Evolutionary conservation across 2,888 invertebrate species (phyloP), one percentile per base, ranked within the genome.

Genomic region (Drosophila recens): DNA sequence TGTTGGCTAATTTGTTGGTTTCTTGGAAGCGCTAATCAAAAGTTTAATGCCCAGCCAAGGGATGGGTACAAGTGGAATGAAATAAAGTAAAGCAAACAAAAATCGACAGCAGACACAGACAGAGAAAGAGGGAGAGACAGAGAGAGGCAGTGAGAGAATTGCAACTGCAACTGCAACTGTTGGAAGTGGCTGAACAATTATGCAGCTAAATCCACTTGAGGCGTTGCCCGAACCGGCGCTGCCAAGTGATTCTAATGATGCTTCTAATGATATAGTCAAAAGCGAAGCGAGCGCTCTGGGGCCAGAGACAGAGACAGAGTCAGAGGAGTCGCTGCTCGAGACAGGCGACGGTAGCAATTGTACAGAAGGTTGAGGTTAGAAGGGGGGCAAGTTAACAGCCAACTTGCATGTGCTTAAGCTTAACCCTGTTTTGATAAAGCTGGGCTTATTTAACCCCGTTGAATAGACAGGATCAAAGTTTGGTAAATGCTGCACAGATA

Each of bases 191-290:
- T 57, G 65, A 80, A 79, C 88, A 87, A 87, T 87, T 85, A 85
- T 85, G 77, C 80, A 80, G 75, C 68, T 82, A 81, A 87, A 89
- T 82, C 85, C 73, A 87, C 89, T 87, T 69, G 77, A 89, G 87
- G 87, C 87, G 87, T 89, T 85, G 83, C 89, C 85, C 86, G 66
- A 79, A 75, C 82, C 71, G 79, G 65, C 83, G 77, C 88, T 86
- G 87, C 85, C 89, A 89, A 87, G 87, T 89, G 87, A 87, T 87
- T 85, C 87, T 89, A 89, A 85, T 89, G 89, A 87, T 89, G 78
- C 85, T 87, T 88, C 89, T 88, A 88, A 88, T 88, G 89, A 86
- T 86, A 86, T 83, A 88, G 84, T 87, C 87, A 84, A 81, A 87
- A 86, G 79, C 76, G 69, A 81, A 79, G 84, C 74, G 78, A 77